A percentile compares a stretch with the other conserved stretches of the same genome.
Conservation (phyloP, 2,797 vertebrate genomes). For the Vespertilio murinus region DNA sequence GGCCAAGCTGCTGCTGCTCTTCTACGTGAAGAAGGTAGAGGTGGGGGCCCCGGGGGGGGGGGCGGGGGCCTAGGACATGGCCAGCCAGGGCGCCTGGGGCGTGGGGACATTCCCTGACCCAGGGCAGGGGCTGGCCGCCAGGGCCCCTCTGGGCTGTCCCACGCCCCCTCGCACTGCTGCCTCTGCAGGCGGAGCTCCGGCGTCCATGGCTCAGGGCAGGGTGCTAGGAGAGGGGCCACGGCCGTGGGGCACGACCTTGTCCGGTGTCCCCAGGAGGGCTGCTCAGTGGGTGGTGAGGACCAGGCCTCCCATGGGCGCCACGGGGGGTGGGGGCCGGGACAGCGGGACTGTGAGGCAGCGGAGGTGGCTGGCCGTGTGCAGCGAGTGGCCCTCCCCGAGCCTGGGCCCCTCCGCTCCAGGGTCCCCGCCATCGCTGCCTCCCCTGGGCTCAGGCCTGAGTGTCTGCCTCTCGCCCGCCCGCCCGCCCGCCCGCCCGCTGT, state of each 20-base stretch:
- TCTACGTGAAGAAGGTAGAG: slow-evolving; percentile 94
- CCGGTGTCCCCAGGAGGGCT: neutral
- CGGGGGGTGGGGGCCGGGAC: too few species aligned
- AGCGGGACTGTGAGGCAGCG: rapidly evolving
- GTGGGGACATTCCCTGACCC: neutral
- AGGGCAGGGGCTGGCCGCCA: neutral
- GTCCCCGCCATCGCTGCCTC: neutral
- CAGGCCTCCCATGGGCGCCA: neutral
- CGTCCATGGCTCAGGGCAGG: neutral
- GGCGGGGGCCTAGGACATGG: too few species aligned
- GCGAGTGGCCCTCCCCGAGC: too few species aligned
- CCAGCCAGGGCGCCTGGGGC: neutral
- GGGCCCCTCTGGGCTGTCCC: neutral
- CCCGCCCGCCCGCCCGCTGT: too few species aligned
- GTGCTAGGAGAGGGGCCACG: too few species aligned
- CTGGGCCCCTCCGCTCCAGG: too few species aligned
- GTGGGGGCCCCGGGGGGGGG: too few species aligned
- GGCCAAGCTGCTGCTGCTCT: slow-evolving; percentile 92
- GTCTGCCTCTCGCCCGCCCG: too few species aligned
- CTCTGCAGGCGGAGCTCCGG: neutral
- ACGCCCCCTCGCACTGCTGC: rapidly evolving
- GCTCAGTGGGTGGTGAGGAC: neutral
- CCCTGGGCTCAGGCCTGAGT: neutral
- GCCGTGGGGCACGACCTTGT: neutral
- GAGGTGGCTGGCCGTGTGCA: neutral